phyloP scores from a whole-genome alignment of 1,140 invertebrate species.

The Magallana gigas region DNA sequence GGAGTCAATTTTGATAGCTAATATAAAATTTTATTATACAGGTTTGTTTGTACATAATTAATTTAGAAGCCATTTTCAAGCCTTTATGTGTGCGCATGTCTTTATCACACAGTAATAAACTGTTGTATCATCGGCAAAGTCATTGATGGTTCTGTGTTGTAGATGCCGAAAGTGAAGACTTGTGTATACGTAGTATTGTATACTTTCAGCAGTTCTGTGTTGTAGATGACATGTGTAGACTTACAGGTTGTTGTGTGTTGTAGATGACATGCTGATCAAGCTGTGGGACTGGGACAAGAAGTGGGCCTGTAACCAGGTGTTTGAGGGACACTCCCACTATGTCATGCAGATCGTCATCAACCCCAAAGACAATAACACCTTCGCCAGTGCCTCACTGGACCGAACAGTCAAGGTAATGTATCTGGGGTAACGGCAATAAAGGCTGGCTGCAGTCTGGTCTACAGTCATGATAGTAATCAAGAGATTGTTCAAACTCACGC shows the following conservation, averaged over 20 bases:
- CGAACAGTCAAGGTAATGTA: slow-evolving; percentile 87
- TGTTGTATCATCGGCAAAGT: too few relatives aligned
- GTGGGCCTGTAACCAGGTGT: slow-evolving; percentile 97
- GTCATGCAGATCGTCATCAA: slow-evolving; percentile 99
- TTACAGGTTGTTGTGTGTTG: neutral
- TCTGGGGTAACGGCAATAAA: neutral
- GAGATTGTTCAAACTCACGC: too few relatives aligned
- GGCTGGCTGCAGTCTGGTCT: too few relatives aligned
- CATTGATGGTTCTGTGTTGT: neutral
- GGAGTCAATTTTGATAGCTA: too few relatives aligned
- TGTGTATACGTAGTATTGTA: neutral
- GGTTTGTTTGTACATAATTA: too few relatives aligned
- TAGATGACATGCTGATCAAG: slow-evolving; percentile 99
- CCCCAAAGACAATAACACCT: slow-evolving; percentile 99
- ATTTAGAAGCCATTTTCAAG: too few relatives aligned
- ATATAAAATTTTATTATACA: too few relatives aligned
- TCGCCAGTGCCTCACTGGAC: slow-evolving; percentile 98
- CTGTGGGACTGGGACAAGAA: slow-evolving; percentile 99
- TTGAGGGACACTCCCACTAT: slow-evolving; percentile 95
- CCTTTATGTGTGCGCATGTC: too few relatives aligned
- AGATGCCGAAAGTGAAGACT: neutral
- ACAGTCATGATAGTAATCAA: too few relatives aligned
- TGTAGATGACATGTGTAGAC: neutral
- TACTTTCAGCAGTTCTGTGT: neutral
- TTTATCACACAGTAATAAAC: too few relatives aligned